These are phyloP conservation scores for Mesochorus sp. DNA, from an alignment of 2,888 invertebrate genomes.

Conservation along the genomic window DNA sequence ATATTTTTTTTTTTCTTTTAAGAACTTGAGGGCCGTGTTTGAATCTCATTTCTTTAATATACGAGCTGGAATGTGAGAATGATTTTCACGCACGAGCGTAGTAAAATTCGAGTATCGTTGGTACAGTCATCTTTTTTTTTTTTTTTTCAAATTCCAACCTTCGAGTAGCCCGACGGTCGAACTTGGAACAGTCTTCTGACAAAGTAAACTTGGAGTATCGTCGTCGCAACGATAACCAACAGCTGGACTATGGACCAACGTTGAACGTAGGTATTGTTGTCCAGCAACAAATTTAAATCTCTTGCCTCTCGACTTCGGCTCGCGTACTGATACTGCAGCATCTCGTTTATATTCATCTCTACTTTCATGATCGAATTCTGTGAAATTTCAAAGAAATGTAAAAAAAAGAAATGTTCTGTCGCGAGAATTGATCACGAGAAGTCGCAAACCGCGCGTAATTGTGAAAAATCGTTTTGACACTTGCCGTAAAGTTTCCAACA, in stretches of 20 bases:
- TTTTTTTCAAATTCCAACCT: slow-evolving; percentile 73
- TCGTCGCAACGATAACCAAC: slow-evolving; percentile 90
- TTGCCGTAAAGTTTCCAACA: slow-evolving; percentile 95
- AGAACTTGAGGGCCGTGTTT: not conserved
- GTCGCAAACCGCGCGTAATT: not conserved
- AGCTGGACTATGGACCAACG: slow-evolving; percentile 95
- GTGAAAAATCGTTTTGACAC: slow-evolving; percentile 70
- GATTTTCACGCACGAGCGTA: no score
- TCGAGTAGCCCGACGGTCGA: slow-evolving; percentile 84
- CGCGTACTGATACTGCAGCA: slow-evolving; percentile 92
- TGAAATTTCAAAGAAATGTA: slow-evolving; percentile 71
- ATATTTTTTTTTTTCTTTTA: not conserved
- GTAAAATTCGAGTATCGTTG: no score
- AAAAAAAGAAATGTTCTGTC: slow-evolving; percentile 7
- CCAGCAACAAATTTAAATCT: slow-evolving; percentile 90
- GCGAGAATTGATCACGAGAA: not conserved
- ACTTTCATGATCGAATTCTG: slow-evolving; percentile 90
- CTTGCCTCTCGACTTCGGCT: slow-evolving; percentile 91
- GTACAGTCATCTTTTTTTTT: no score
- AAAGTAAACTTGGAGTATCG: slow-evolving; percentile 92
- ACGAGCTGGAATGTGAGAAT: slow-evolving; percentile 2
- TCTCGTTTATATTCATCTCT: slow-evolving; percentile 92
- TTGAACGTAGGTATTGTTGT: slow-evolving; percentile 93
- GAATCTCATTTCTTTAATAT: not conserved
- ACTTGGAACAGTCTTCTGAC: slow-evolving; percentile 95